Evolutionary conservation across 2,888 invertebrate species (phyloP).

Genomic region (Meiosimyza decipiens): DNA sequence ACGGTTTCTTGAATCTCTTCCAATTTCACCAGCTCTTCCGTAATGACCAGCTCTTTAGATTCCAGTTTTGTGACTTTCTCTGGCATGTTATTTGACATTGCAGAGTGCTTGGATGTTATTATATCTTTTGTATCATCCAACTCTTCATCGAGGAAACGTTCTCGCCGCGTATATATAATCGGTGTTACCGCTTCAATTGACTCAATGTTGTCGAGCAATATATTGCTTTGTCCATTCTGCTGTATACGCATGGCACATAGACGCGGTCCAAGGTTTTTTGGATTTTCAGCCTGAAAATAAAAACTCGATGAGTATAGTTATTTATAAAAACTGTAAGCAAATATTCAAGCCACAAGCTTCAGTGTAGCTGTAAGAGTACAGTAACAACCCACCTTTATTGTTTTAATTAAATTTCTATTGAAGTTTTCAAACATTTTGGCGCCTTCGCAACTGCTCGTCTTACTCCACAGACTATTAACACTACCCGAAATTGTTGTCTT

Average conservation of each 20-base stretch:
- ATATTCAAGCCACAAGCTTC: no score
- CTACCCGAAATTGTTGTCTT: conserved; percentile 62
- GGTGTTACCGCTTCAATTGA: conserved; percentile 73
- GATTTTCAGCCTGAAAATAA: conserved; percentile 64
- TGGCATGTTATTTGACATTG: conserved; percentile 35
- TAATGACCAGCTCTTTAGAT: neutral
- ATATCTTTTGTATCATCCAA: conserved; percentile 65
- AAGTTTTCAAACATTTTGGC: conserved; percentile 67
- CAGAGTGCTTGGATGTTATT: conserved; percentile 61
- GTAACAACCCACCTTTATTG: conserved; percentile 61
- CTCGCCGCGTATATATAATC: conserved; percentile 77
- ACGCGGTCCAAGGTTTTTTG: conserved; percentile 72
- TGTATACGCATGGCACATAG: conserved; percentile 82
- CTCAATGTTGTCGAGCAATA: conserved; percentile 81
- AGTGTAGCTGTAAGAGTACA: neutral
- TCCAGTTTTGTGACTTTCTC: neutral
- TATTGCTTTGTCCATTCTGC: conserved; percentile 83
- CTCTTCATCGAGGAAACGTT: conserved; percentile 65
- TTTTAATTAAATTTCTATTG: conserved; percentile 66
- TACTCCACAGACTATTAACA: conserved; percentile 66
- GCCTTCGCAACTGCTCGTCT: conserved; percentile 65
- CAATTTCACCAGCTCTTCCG: neutral
- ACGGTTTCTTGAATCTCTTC: neutral
- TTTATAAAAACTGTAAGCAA: neutral
- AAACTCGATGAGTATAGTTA: neutral